Percentiles rank a stretch among this genome's conserved stretches.
phyloP scores from a whole-genome alignment of 2,888 invertebrate genomes.

The Lasiommata megera region DNA sequence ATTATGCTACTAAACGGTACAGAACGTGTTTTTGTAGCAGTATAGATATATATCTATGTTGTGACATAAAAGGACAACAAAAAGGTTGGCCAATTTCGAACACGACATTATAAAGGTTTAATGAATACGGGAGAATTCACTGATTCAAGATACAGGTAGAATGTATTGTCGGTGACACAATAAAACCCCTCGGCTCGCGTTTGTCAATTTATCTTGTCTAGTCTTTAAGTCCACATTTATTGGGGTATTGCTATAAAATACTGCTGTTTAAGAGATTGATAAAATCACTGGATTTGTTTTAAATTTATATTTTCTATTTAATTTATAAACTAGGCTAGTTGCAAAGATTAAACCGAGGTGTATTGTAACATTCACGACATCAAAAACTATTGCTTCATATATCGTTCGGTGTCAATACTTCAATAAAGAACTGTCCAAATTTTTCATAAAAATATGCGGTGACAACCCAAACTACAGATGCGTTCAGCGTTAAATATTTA shows the following conservation, averaged over 20 bases:
- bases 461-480: too few species aligned
- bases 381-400: too few species aligned
- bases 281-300: not conserved
- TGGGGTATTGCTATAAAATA: not conserved
- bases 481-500: too few species aligned
- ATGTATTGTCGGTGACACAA: constrained; percentile 7
- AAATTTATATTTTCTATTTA: not conserved
- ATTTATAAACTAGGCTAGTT: too few species aligned
- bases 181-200: not conserved
- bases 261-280: not conserved
- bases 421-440: too few species aligned
- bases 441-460: too few species aligned
- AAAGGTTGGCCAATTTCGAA: not conserved
- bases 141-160: not conserved
- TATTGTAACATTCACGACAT: too few species aligned
- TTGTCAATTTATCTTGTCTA: constrained; percentile 7
- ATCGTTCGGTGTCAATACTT: too few species aligned
- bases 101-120: not conserved
- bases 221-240: not conserved
- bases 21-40: too few species aligned
- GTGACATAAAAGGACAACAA: not conserved
- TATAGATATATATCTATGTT: too few species aligned
- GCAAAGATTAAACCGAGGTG: too few species aligned
- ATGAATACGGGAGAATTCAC: not conserved
- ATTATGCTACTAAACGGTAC: too few species aligned